Evolutionary conservation across 2,888 invertebrate species (phyloP).

Genomic region (Trisateles emortualis): DNA sequence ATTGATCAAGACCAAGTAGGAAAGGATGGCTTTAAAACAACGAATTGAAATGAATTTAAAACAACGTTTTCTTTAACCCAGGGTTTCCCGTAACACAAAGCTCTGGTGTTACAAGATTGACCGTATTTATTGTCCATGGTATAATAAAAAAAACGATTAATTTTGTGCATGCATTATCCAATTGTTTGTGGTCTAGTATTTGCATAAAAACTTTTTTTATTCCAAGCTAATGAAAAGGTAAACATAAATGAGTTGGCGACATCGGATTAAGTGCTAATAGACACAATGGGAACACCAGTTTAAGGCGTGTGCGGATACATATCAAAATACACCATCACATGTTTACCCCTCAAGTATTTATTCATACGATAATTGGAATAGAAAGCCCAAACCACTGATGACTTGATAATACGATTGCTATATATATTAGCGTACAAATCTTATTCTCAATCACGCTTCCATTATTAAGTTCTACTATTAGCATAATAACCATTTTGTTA

Average conservation of each 20-base stretch:
- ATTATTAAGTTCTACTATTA: not conserved
- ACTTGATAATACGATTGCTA: not conserved
- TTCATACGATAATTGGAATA: constrained; percentile 2
- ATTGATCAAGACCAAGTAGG: too few species aligned
- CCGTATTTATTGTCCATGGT: too few species aligned
- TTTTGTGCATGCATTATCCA: too few species aligned
- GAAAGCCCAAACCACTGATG: not conserved
- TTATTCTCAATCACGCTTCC: constrained; percentile 13
- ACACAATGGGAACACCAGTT: not conserved
- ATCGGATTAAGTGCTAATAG: not conserved
- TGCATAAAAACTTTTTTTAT: too few species aligned
- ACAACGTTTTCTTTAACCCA: too few species aligned
- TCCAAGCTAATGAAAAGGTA: too few species aligned
- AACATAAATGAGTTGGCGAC: not conserved
- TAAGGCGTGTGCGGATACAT: not conserved
- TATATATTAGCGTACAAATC: not conserved
- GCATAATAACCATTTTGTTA: constrained; percentile 11
- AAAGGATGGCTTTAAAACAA: too few species aligned
- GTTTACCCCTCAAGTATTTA: not conserved
- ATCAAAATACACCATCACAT: not conserved
- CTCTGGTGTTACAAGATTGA: too few species aligned
- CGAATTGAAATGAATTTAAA: too few species aligned
- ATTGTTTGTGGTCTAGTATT: too few species aligned
- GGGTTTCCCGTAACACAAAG: too few species aligned
- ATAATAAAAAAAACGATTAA: too few species aligned